Conservation (phyloP, 2,797 vertebrate species). For the Amblyopsis hoosieri region DNA sequence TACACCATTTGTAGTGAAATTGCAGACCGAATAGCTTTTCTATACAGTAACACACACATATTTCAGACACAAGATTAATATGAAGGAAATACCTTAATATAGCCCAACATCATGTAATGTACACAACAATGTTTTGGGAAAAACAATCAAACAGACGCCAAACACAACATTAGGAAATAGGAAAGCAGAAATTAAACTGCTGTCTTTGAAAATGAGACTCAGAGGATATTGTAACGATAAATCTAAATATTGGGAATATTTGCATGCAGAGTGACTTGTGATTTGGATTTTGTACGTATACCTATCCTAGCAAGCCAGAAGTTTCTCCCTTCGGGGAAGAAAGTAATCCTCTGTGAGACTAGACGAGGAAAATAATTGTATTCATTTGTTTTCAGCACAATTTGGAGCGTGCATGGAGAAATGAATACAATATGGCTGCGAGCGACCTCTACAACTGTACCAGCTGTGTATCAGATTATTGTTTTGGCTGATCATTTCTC, state of each 20-base stretch:
- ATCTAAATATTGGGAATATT: conserved; percentile 32
- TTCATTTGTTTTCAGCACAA: conserved; percentile 20
- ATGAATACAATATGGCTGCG: conserved; percentile 7
- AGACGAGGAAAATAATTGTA: conserved; percentile 31
- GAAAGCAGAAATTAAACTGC: conserved; percentile 17
- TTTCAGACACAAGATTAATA: conserved; percentile 26
- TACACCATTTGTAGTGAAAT: neutral
- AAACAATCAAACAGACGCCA: conserved; percentile 1
- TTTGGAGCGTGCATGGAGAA: conserved; percentile 11
- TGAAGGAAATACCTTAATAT: conserved; percentile 18
- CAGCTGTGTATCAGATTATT: conserved; percentile 37
- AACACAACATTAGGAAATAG: neutral
- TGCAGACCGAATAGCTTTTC: neutral
- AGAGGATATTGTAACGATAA: conserved; percentile 41
- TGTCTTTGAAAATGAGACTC: conserved; percentile 34
- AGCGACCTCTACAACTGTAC: conserved; percentile 36
- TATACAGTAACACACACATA: neutral
- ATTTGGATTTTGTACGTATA: conserved; percentile 26
- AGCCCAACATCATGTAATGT: conserved; percentile 4
- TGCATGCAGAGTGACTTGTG: conserved; percentile 31
- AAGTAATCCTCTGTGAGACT: conserved; percentile 39
- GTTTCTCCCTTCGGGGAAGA: conserved; percentile 24
- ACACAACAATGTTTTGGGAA: conserved; percentile 6
- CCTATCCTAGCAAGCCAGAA: conserved; percentile 14
- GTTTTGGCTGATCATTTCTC: conserved; percentile 49